These are phyloP conservation scores for Alitta virens DNA, from an alignment of 2,888 invertebrate species.

Conservation along the genomic window DNA sequence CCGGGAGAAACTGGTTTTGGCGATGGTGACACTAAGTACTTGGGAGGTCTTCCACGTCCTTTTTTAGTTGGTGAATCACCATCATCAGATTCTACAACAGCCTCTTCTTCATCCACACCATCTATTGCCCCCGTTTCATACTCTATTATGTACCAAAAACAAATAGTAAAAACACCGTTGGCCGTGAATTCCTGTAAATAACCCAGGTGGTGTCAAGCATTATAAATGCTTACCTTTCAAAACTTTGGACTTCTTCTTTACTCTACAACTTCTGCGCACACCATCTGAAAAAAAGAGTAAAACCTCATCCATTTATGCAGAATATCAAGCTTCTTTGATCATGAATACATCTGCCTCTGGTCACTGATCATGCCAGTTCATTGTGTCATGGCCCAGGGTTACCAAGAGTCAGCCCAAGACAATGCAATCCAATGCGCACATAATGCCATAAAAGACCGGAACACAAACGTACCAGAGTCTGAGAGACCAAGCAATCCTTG, in stretches of 20 bases:
- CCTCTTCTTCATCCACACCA: slow-evolving; percentile 37
- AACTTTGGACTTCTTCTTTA: slow-evolving; percentile 44
- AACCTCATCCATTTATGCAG: no score
- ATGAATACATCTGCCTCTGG: no score
- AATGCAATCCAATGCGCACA: no score
- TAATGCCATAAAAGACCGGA: no score
- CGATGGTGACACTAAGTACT: not conserved
- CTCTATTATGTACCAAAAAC: no score
- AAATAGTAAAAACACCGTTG: no score
- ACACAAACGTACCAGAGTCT: slow-evolving; percentile 27
- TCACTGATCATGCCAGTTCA: no score
- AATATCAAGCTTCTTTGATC: no score
- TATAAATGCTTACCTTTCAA: slow-evolving; percentile 39
- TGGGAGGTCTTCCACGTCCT: slow-evolving; percentile 24
- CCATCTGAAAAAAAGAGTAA: slow-evolving; percentile 41
- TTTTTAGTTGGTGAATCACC: slow-evolving; percentile 17
- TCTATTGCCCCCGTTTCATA: slow-evolving; percentile 52
- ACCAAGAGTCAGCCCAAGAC: no score
- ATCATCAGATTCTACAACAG: slow-evolving; percentile 20
- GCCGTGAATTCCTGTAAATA: no score
- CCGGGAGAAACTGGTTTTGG: not conserved
- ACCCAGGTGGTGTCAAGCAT: no score
- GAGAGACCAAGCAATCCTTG: slow-evolving; percentile 54
- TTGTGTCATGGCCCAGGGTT: no score
- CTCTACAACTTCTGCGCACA: slow-evolving; percentile 51